Conservation (phyloP, 2,888 invertebrate genomes). For the Leucophenga montana region DNA sequence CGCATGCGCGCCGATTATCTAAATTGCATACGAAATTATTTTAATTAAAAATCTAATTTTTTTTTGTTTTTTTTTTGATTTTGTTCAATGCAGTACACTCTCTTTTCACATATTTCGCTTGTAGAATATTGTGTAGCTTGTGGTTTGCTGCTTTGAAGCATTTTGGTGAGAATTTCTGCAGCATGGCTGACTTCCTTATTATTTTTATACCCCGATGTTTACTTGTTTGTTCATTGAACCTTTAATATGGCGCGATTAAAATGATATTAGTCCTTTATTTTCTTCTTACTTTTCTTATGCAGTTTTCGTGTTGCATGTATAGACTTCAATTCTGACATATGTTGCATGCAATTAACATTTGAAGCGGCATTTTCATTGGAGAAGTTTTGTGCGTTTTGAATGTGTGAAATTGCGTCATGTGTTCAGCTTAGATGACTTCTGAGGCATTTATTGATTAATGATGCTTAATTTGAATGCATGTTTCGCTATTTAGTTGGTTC, state of each 20-base stretch:
- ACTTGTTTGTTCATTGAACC: constrained; percentile 55
- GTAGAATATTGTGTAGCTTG: background rate
- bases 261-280: constrained; percentile 59
- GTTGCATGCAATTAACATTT: constrained; percentile 46
- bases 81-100: constrained; percentile 44
- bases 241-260: constrained; percentile 68
- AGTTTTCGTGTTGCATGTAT: constrained; percentile 8
- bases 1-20: constrained; percentile 70
- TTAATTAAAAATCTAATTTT: constrained; percentile 74
- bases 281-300: no score
- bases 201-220: constrained; percentile 44
- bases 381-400: constrained; percentile 27
- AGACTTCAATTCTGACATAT: constrained; percentile 46
- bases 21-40: constrained; percentile 74
- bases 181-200: background rate
- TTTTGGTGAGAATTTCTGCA: constrained; percentile 22
- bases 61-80: constrained; percentile 33
- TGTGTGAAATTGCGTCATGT: constrained; percentile 64
- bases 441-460: constrained; percentile 68
- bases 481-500: constrained; percentile 30
- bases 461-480: constrained; percentile 54
- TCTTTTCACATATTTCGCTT: background rate
- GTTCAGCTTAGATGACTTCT: constrained; percentile 21
- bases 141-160: constrained; percentile 33
- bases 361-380: no score